phyloP scores from a whole-genome alignment of 35 echinoderm and acorn worm species.

The Anneissia japonica region DNA sequence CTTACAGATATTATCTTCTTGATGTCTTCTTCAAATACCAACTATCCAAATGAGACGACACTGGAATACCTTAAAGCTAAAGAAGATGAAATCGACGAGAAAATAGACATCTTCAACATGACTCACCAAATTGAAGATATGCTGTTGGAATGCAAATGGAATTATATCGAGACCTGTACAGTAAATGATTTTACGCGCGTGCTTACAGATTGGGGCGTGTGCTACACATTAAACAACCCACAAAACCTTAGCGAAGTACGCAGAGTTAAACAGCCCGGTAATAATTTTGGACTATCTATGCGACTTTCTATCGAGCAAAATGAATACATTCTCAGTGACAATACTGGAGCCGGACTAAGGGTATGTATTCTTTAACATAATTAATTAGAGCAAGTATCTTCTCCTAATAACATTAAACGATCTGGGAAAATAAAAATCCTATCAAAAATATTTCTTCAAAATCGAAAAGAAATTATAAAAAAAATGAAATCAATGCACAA shows the following conservation, averaged over 20 bases:
- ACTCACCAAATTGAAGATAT: conserved; percentile 21
- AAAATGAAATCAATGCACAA: no score
- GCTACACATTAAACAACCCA: conserved; percentile 25
- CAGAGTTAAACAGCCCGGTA: conserved; percentile 8
- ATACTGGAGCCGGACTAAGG: conserved; percentile 12
- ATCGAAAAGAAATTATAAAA: no score
- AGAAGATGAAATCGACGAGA: background rate
- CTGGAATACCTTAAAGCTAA: background rate
- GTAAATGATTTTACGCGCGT: background rate
- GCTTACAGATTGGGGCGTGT: conserved; percentile 11
- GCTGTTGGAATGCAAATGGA: conserved; percentile 5
- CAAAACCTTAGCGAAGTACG: background rate
- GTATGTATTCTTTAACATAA: background rate
- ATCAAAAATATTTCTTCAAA: no score
- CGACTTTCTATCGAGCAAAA: conserved; percentile 5
- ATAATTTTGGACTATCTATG: conserved; percentile 11
- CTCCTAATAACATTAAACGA: no score
- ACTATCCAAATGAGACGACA: background rate
- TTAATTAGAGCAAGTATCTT: no score
- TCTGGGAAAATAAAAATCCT: no score
- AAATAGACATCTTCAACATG: background rate
- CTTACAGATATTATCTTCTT: background rate
- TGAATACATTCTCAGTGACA: background rate
- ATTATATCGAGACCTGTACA: background rate
- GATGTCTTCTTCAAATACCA: background rate